phyloP scores from a whole-genome alignment of 2,888 invertebrate species.

The Dyspetes luteomarginatus region DNA sequence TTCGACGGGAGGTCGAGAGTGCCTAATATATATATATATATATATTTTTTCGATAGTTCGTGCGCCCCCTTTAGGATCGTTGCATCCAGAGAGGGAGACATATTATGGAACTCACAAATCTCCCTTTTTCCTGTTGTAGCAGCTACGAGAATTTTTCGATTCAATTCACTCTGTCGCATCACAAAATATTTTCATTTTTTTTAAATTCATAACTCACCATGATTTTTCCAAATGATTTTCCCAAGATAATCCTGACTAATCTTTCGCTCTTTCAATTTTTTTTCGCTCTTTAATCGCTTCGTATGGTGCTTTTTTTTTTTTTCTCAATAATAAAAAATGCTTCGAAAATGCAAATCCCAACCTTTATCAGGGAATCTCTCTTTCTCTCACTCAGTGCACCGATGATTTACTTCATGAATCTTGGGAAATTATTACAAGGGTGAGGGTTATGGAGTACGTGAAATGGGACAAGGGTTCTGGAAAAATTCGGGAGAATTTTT shows the following conservation, averaged over 20 bases:
- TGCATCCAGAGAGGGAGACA: constrained; percentile 45
- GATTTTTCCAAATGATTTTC: constrained; percentile 38
- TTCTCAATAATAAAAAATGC: constrained; percentile 46
- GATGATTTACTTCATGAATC: constrained; percentile 21
- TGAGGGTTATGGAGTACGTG: constrained; percentile 14
- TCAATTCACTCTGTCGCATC: constrained; percentile 16
- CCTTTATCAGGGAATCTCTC: constrained; percentile 23
- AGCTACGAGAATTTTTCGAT: constrained; percentile 5
- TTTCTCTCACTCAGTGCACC: not conserved
- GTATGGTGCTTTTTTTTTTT: constrained; percentile 37
- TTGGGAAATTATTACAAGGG: constrained; percentile 21
- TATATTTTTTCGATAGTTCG: constrained; percentile 19
- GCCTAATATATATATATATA: constrained; percentile 28
- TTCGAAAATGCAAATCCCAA: constrained; percentile 51
- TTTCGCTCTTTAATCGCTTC: not conserved
- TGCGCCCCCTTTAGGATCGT: constrained; percentile 32
- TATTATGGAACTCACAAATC: constrained; percentile 29
- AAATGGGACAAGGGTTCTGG: constrained; percentile 29
- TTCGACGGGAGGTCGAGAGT: constrained; percentile 60
- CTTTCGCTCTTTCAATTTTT: constrained; percentile 13
- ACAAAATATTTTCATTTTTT: constrained; percentile 33
- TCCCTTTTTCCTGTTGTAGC: not conserved
- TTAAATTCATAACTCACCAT: constrained; percentile 21
- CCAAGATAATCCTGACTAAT: constrained; percentile 28
- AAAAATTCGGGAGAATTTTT: constrained; percentile 44